These are phyloP conservation scores for Toxotes jaculatrix DNA, from an alignment of 2,113 vertebrate species.

Conservation along the genomic window DNA sequence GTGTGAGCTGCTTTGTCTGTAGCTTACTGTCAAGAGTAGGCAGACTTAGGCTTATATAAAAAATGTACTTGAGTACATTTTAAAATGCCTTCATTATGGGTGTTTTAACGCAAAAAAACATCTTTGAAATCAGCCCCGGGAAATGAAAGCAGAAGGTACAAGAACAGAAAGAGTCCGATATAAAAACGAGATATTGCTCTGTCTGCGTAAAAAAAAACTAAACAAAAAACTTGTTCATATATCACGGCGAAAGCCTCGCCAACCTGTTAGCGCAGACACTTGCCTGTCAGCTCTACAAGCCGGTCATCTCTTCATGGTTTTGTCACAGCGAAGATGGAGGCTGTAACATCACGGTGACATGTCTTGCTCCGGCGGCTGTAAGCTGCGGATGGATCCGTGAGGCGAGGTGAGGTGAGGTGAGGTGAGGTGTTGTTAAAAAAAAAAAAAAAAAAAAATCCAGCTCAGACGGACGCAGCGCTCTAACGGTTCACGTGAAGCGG, in stretches of 20 bases:
- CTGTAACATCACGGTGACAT: conserved; percentile 34
- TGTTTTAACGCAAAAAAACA: neutral
- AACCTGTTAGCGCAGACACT: conserved; percentile 71
- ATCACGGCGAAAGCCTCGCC: conserved; percentile 7
- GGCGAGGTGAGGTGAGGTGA: no score
- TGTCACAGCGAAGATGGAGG: conserved; percentile 53
- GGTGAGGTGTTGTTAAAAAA: no score
- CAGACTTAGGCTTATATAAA: neutral
- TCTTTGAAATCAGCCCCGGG: neutral
- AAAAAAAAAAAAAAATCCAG: neutral
- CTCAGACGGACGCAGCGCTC: neutral
- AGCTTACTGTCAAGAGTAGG: neutral
- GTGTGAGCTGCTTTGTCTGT: conserved; percentile 4
- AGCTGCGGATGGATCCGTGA: neutral
- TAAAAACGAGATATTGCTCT: neutral
- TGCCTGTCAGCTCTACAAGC: conserved; percentile 53
- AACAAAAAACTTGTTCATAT: conserved; percentile 12
- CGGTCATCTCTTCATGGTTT: conserved; percentile 66
- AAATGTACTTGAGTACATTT: neutral
- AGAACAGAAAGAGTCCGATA: no score
- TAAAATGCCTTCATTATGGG: no score
- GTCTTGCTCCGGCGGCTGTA: neutral
- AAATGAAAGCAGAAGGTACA: neutral
- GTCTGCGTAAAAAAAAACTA: neutral
- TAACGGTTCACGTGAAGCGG: neutral